Percentiles rank a stretch among this genome's conserved stretches.
phyloP scores from a whole-genome alignment of 1,140 invertebrate genomes.

The Euglossa dilemma region DNA sequence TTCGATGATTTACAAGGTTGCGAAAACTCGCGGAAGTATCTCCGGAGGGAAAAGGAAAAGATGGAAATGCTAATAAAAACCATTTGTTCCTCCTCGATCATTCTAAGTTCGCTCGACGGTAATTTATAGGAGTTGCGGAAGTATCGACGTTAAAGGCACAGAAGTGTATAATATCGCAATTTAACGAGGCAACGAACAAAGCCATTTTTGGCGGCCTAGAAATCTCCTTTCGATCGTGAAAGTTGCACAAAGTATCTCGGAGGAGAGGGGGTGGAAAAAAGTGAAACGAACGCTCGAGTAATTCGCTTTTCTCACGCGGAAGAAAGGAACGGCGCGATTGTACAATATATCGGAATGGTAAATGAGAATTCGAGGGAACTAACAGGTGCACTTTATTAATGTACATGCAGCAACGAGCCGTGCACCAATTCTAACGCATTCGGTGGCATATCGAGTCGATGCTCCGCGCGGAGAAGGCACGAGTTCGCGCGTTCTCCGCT shows the following conservation, averaged over 20 bases:
- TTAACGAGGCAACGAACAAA: neutral
- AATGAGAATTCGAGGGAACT: slow-evolving; percentile 25
- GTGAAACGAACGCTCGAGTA: neutral
- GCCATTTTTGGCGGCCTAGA: neutral
- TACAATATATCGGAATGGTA: slow-evolving; percentile 2
- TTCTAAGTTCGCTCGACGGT: no score
- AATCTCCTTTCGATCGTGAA: neutral
- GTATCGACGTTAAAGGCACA: no score
- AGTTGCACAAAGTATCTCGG: neutral
- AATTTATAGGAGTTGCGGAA: no score
- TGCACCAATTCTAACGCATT: slow-evolving; percentile 27
- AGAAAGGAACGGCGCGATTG: neutral
- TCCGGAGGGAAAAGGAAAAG: no score
- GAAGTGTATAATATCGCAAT: no score
- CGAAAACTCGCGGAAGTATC: no score
- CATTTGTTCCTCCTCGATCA: no score
- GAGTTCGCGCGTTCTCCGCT: neutral
- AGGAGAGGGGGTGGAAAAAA: neutral
- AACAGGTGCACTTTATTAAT: slow-evolving; percentile 28
- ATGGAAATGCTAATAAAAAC: no score
- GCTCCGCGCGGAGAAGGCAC: slow-evolving; percentile 13
- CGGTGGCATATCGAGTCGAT: slow-evolving; percentile 17
- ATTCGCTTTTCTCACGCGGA: neutral
- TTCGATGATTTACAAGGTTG: no score
- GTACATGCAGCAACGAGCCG: slow-evolving; percentile 5